Percentiles rank a stretch among this genome's conserved stretches.
These are phyloP conservation scores for Rhabdomys pumilio DNA, from an alignment of 2,797 vertebrate species.

Conservation along the genomic window DNA sequence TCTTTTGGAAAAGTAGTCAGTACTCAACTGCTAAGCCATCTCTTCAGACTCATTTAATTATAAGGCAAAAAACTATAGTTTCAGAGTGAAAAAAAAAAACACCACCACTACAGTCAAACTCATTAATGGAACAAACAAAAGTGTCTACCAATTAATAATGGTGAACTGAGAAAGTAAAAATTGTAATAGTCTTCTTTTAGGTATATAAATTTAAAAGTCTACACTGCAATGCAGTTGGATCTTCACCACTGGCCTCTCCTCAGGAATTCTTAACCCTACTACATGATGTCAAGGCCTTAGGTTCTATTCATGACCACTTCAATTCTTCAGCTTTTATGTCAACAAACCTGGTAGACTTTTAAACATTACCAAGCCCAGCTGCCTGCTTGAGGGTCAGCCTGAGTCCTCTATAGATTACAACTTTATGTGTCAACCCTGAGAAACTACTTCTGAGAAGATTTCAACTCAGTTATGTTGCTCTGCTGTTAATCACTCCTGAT, in stretches of 20 bases:
- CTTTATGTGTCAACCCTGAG: background rate
- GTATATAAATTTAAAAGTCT: background rate
- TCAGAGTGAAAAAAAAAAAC: background rate
- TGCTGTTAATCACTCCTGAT: background rate
- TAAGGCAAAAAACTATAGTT: background rate
- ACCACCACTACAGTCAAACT: slow-evolving; percentile 44
- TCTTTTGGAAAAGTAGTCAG: background rate
- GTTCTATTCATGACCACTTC: background rate
- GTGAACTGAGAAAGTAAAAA: background rate
- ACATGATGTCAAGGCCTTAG: background rate
- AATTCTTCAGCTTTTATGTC: background rate
- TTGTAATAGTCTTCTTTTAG: background rate
- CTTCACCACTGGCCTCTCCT: too few relatives aligned
- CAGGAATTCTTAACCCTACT: too few relatives aligned
- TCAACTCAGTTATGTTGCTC: background rate
- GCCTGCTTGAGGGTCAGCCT: background rate
- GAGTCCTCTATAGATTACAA: background rate
- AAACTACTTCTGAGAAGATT: background rate
- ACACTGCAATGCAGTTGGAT: too few relatives aligned
- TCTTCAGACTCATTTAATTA: background rate
- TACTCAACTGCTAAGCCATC: background rate
- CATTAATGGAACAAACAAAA: background rate
- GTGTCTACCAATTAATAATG: background rate
- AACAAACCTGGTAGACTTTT: background rate
- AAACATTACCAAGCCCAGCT: background rate